Conservation (phyloP, 2,113 vertebrate genomes). For the Aix galericulata region DNA sequence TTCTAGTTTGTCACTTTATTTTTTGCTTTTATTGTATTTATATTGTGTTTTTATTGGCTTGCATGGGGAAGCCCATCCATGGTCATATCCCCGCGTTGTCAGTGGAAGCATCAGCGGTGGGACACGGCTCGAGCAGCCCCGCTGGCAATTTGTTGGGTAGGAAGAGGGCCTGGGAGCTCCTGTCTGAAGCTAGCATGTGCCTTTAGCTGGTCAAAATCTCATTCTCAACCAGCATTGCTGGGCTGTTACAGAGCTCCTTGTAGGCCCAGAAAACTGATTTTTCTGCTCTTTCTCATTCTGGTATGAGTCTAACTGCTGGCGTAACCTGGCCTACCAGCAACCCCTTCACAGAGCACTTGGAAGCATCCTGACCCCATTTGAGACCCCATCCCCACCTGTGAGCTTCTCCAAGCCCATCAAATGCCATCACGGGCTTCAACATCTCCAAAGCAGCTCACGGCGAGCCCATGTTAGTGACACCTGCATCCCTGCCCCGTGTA, state of each 20-base stretch:
- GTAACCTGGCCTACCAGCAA: not conserved
- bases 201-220: not conserved
- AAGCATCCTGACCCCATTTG: not conserved
- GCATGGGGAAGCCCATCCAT: fast-evolving
- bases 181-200: fast-evolving
- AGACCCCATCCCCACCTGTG: not conserved
- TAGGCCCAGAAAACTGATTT: not conserved
- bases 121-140: not conserved
- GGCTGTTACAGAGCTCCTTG: not conserved
- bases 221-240: fast-evolving
- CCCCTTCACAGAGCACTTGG: not conserved
- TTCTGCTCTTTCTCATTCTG: not conserved
- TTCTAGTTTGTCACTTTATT: too few species aligned
- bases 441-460: fast-evolving
- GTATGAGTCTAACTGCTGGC: not conserved
- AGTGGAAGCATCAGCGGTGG: not conserved
- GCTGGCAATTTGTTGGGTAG: not conserved
- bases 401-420: not conserved
- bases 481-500: not conserved
- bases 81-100: fast-evolving
- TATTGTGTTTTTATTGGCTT: not conserved
- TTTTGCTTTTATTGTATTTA: not conserved
- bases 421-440: fast-evolving
- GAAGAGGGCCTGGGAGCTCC: not conserved
- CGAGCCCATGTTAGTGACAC: fast-evolving